Evolutionary conservation across 2,888 invertebrate genomes (phyloP).

Genomic region (Lasioglossum pauxillum): DNA sequence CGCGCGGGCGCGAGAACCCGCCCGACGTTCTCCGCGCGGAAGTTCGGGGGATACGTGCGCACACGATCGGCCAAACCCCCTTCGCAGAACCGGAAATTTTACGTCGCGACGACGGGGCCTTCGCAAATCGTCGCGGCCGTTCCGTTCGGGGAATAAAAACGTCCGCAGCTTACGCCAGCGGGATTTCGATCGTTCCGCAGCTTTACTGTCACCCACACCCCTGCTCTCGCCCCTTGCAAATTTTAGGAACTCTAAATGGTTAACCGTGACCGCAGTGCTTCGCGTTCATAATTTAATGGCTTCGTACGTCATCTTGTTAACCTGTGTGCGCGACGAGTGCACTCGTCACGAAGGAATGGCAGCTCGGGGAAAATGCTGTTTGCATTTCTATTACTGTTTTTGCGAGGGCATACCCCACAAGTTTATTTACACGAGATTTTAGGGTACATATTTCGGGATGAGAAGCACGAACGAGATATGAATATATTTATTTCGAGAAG

Average conservation of each 20-base stretch:
- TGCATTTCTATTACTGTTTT: background rate
- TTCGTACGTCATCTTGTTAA: background rate
- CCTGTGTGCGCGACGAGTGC: background rate
- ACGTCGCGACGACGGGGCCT: background rate
- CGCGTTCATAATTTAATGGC: background rate
- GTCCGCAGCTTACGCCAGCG: background rate
- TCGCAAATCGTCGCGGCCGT: background rate
- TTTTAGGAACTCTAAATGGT: background rate
- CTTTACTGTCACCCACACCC: background rate
- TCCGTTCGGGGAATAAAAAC: background rate
- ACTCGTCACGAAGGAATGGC: background rate
- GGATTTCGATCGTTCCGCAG: background rate
- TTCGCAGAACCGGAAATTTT: background rate
- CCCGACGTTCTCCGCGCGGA: constrained; percentile 34
- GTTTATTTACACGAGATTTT: background rate
- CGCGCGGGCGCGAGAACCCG: constrained; percentile 21
- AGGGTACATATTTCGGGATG: background rate
- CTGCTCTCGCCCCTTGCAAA: background rate
- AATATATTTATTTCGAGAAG: background rate
- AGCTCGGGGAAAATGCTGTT: background rate
- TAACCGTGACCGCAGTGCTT: background rate
- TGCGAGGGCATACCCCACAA: background rate
- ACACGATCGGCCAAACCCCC: constrained; percentile 11
- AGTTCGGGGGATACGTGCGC: constrained; percentile 31
- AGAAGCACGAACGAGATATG: background rate